Base-by-base conservation (phyloP, 1,140 invertebrate genomes). In the Cherax quadricarinatus region DNA sequence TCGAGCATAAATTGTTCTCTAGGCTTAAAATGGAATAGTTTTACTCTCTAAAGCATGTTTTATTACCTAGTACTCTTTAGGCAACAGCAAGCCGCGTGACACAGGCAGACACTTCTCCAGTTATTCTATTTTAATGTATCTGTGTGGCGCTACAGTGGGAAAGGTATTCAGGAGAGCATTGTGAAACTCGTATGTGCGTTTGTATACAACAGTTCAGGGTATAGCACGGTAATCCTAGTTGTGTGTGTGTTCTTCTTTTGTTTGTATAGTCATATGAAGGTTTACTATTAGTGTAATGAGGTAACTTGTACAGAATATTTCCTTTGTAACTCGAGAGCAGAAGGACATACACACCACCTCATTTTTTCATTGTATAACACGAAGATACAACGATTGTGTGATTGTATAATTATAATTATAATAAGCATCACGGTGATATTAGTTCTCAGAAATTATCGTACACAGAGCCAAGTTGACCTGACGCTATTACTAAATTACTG, bases 391-490 rank as follows among this genome's bases (percentile, higher is more conserved):
- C 70, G 70, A 75, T 21, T 30, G 70, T 75, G 21, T 75, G 24
- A 30, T 21, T 75, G 24, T 75, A 30, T 21, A 30, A 75, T 75
- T 73, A 73, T 18, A 57, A 57, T n/a, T 70, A 21, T 30, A 75
- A 75, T 75, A 75, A 75, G 70, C 70, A 75, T 75, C n/a, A 75
- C 6, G 70, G 70, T 75, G 70, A 75, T 75, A 75, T 75, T 75
- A 75, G 70, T 75, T 75, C 70, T 75, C 70, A 75, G 70, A 75
- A 75, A 12, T 30, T 75, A 75, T 75, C 70, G 70, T 75, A 75
- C 70, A 75, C n/a, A n/a, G 70, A 75, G 70, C 70, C 70, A 75
- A 75, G 70, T 75, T 75, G 70, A 75, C n/a, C 70, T n/a, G 30
- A 57, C 53, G 14, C 53, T 57, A 57, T 57, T 57, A 57, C 53